These are phyloP conservation scores for Agrotis exclamationis DNA, from an alignment of 2,888 invertebrate genomes.

Conservation along the genomic window DNA sequence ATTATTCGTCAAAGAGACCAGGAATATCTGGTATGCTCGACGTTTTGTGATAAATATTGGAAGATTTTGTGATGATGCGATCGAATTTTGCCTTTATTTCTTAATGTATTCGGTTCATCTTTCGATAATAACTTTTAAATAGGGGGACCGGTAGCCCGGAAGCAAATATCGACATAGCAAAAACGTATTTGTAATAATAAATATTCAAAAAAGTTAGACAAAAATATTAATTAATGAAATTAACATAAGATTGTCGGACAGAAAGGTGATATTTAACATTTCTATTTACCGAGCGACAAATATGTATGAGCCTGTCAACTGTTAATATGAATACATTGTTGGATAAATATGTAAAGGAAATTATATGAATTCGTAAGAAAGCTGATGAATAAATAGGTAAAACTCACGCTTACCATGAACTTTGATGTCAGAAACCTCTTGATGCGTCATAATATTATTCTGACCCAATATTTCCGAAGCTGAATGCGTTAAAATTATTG, in stretches of 20 bases:
- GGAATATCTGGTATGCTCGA: not conserved
- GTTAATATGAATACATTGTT: conserved; percentile 42
- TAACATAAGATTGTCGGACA: conserved; percentile 3
- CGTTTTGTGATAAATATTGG: not conserved
- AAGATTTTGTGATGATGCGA: not conserved
- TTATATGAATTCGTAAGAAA: conserved; percentile 46
- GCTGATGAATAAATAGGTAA: conserved; percentile 29
- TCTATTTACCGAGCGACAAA: conserved; percentile 37
- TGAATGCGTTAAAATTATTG: not conserved
- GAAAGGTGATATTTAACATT: conserved; percentile 26
- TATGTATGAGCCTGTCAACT: conserved; percentile 57
- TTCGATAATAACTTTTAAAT: not conserved
- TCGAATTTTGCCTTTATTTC: not conserved
- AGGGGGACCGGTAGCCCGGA: not conserved
- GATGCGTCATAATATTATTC: not conserved
- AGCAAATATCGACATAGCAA: not conserved
- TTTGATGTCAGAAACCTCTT: conserved; percentile 5
- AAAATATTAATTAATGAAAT: conserved; percentile 33
- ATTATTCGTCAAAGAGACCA: conserved; percentile 22
- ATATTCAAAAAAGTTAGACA: conserved; percentile 24
- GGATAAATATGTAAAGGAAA: conserved; percentile 49
- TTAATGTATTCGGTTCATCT: not conserved
- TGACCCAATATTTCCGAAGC: not conserved
- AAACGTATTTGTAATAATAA: not conserved
- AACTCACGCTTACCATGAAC: not conserved